Percentiles rank a stretch among this genome's conserved stretches.
These are phyloP conservation scores for Notechis scutatus DNA, from an alignment of 2,113 vertebrate genomes.

Conservation along the genomic window DNA sequence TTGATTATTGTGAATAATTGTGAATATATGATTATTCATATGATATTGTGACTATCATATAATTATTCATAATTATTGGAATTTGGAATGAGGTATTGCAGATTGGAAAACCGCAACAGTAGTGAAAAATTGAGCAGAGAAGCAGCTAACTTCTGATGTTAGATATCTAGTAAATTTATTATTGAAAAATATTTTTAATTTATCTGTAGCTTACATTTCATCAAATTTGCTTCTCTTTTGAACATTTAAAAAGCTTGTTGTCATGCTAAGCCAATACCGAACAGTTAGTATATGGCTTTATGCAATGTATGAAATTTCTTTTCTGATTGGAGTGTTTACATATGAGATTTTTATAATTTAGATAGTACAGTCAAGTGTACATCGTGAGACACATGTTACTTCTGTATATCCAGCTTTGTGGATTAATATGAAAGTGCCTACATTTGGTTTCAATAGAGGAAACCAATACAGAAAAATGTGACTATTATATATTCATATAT, in stretches of 20 bases:
- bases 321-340: not conserved
- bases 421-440: slow-evolving; percentile 4
- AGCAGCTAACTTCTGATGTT: not conserved
- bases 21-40: too few species aligned
- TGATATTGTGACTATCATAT: too few species aligned
- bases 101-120: not conserved
- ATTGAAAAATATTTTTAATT: not conserved
- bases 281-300: not conserved
- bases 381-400: not conserved
- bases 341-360: not conserved
- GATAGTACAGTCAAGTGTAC: too few species aligned
- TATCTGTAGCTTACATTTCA: not conserved
- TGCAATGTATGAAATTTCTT: not conserved
- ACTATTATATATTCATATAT: slow-evolving; percentile 15
- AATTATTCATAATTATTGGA: not conserved
- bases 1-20: too few species aligned
- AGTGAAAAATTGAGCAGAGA: not conserved
- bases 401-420: not conserved
- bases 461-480: slow-evolving; percentile 6
- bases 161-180: not conserved
- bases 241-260: not conserved
- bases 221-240: not conserved
- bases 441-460: not conserved
- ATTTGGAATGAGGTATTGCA: not conserved
- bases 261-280: not conserved